Conservation (phyloP, 2,113 vertebrate genomes). For the Neomonachus schauinslandi region DNA sequence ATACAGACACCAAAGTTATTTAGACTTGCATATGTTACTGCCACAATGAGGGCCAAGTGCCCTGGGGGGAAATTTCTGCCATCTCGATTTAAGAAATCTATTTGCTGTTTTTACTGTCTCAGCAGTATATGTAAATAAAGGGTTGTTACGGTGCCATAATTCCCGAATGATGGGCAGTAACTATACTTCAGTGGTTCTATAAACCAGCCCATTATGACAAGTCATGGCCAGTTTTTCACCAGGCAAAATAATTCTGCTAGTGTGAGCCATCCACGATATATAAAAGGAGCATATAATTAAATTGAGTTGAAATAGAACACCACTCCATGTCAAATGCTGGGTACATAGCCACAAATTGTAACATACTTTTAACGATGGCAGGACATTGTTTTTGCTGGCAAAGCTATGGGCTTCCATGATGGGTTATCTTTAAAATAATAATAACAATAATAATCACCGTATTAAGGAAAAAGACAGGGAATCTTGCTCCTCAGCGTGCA, state of each 20-base stretch:
- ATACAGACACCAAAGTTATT: slow-evolving; percentile 74
- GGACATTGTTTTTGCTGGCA: slow-evolving; percentile 63
- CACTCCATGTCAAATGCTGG: slow-evolving; percentile 69
- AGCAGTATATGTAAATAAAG: slow-evolving; percentile 90
- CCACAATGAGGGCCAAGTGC: slow-evolving; percentile 76
- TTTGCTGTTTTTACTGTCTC: slow-evolving; percentile 87
- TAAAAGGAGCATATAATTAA: slow-evolving; percentile 80
- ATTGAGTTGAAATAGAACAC: slow-evolving; percentile 71
- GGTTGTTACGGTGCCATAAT: slow-evolving; percentile 86
- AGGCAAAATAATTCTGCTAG: slow-evolving; percentile 74
- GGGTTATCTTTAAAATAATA: slow-evolving; percentile 64
- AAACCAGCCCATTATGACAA: slow-evolving; percentile 79
- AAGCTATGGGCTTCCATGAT: slow-evolving; percentile 50
- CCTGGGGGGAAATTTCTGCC: slow-evolving; percentile 83
- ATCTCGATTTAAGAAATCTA: slow-evolving; percentile 87
- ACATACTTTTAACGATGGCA: slow-evolving; percentile 60
- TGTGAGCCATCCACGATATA: slow-evolving; percentile 62
- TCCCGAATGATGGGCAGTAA: slow-evolving; percentile 83
- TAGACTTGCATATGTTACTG: slow-evolving; percentile 77
- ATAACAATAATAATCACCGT: background rate
- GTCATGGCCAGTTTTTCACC: slow-evolving; percentile 72
- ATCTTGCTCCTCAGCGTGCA: background rate
- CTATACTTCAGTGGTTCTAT: slow-evolving; percentile 72
- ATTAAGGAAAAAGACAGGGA: slow-evolving; percentile 6
- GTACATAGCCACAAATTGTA: slow-evolving; percentile 77